A percentile compares a stretch with the other conserved stretches of the same genome.
phyloP scores from a whole-genome alignment of 2,113 vertebrate genomes.

The Muntiacus muntjak region DNA sequence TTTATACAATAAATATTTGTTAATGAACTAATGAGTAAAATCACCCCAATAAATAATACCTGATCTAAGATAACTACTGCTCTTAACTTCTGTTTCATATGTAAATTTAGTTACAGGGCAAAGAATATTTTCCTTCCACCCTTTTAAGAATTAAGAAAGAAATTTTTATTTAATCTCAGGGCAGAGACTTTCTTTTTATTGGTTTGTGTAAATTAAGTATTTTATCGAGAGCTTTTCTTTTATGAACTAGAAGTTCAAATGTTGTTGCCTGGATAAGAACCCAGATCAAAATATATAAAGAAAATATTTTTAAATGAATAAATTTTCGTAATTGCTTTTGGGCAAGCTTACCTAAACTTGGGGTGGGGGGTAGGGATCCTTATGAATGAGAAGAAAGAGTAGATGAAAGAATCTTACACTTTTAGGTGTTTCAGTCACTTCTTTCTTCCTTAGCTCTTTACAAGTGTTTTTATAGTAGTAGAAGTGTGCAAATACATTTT shows the following conservation, averaged over 20 bases:
- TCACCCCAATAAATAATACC: neutral
- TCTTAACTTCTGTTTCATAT: neutral
- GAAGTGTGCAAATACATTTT: conserved; percentile 1
- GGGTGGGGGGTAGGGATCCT: neutral
- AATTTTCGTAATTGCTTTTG: neutral
- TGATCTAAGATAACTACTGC: neutral
- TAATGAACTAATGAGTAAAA: neutral
- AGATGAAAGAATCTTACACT: neutral
- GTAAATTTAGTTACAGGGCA: neutral
- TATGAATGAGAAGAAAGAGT: neutral
- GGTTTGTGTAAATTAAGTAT: neutral
- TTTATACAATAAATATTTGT: neutral
- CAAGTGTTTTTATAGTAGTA: conserved; percentile 10
- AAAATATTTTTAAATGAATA: conserved; percentile 31
- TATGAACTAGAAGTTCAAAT: conserved; percentile 5
- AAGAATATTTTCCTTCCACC: neutral
- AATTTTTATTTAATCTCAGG: neutral
- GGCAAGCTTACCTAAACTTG: neutral
- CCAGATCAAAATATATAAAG: neutral
- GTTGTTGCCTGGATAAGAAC: neutral
- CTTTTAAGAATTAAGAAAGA: neutral
- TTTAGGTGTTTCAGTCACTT: neutral
- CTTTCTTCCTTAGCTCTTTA: neutral
- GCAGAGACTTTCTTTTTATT: neutral
- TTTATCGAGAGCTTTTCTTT: conserved; percentile 18